Conservation (phyloP, 2,113 vertebrate genomes). For the Trogon surrucura region DNA sequence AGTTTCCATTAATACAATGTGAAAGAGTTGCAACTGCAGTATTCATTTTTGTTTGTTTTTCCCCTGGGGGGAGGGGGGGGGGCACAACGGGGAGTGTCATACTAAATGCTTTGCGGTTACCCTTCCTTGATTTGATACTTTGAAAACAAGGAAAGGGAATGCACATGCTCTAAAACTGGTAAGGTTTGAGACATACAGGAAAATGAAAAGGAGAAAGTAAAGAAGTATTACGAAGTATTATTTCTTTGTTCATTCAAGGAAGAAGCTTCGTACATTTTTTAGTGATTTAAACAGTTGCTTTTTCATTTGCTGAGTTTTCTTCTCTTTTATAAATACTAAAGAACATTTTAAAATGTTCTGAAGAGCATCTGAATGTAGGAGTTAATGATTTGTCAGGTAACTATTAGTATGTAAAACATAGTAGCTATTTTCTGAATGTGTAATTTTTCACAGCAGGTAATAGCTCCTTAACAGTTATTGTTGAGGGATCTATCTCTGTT, state of each 20-base stretch:
- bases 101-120: neutral
- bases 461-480: neutral
- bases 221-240: neutral
- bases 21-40: neutral
- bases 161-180: neutral
- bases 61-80: neutral
- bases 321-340: neutral
- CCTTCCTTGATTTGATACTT: neutral
- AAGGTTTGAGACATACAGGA: neutral
- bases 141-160: neutral
- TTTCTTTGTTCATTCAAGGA: neutral
- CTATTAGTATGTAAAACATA: neutral
- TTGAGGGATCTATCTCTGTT: conserved; percentile 19
- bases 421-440: conserved; percentile 8
- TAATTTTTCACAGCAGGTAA: conserved; percentile 10
- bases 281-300: neutral
- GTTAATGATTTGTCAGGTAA: neutral
- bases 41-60: neutral
- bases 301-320: neutral
- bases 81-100: neutral
- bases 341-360: neutral
- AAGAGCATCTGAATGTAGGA: neutral
- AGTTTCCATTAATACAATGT: neutral
- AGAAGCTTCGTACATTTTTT: neutral
- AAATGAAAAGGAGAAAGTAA: neutral